phyloP scores from a whole-genome alignment of 2,113 vertebrate species.

The Dasyurus viverrinus region DNA sequence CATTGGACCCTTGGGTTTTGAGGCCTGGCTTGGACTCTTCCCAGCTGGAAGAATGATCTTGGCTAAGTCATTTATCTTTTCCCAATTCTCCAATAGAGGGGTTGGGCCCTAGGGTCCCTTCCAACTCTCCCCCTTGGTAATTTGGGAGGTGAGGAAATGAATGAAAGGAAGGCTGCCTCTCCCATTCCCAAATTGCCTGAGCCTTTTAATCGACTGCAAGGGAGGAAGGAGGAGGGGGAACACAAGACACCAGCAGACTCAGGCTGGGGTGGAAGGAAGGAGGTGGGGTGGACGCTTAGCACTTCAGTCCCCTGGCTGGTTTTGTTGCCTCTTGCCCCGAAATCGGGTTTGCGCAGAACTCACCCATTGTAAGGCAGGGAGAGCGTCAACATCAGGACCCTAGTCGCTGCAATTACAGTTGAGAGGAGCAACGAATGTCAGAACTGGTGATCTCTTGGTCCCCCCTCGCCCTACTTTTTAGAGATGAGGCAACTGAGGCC shows the following conservation, averaged over 20 bases:
- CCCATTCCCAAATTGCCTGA: background rate
- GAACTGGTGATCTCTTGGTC: background rate
- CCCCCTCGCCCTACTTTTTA: rapidly evolving
- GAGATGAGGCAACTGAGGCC: background rate
- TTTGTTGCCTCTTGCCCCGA: background rate
- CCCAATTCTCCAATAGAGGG: background rate
- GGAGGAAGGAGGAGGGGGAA: background rate
- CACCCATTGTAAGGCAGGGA: background rate
- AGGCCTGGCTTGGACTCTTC: background rate
- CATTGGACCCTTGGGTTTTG: background rate
- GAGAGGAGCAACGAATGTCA: no score
- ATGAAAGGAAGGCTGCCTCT: background rate
- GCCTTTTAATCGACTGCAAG: background rate
- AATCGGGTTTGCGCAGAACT: background rate
- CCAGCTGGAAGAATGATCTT: background rate
- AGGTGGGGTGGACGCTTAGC: background rate
- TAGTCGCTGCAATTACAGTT: background rate
- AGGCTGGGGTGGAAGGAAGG: no score
- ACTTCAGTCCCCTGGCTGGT: background rate
- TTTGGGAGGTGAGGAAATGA: background rate
- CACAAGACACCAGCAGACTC: no score
- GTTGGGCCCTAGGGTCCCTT: background rate
- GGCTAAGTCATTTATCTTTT: background rate
- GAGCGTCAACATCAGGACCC: background rate
- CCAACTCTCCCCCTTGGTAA: background rate